A percentile compares a stretch with the other conserved stretches of the same genome.
Conservation (phyloP, 64 coral and sea anemone genomes). For the Montipora sp. region DNA sequence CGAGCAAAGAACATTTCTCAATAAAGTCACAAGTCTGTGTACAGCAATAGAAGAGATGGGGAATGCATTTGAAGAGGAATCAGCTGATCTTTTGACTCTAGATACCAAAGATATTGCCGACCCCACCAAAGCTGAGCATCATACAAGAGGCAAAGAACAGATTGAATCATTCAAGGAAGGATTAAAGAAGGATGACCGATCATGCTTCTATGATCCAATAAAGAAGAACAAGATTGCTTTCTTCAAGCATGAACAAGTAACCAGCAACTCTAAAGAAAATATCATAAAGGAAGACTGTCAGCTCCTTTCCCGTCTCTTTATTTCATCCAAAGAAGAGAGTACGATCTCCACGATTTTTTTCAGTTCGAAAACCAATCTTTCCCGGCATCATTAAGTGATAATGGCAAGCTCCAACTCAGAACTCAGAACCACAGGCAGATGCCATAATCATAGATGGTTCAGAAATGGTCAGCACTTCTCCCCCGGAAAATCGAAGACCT, state of each 20-base stretch:
- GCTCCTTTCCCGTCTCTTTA: conserved; percentile 50
- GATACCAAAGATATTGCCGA: conserved; percentile 73
- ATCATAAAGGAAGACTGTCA: conserved; percentile 67
- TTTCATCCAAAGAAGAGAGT: conserved; percentile 62
- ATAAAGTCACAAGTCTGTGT: conserved; percentile 34
- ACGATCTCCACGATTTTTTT: conserved; percentile 70
- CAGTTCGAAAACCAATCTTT: conserved; percentile 69
- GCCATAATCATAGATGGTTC: conserved; percentile 76
- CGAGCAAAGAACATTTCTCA: conserved; percentile 48
- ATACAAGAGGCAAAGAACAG: conserved; percentile 19
- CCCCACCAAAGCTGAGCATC: conserved; percentile 58
- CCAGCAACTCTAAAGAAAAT: conserved; percentile 48
- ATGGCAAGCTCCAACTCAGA: conserved; percentile 53
- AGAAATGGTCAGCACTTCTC: too few relatives aligned
- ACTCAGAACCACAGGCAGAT: conserved; percentile 52
- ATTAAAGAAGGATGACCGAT: conserved; percentile 49
- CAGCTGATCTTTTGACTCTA: conserved; percentile 47
- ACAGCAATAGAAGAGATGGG: conserved; percentile 65
- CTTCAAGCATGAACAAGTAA: conserved; percentile 60
- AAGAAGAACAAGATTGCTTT: conserved; percentile 43
- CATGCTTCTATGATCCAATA: conserved; percentile 68
- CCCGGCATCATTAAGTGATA: conserved; percentile 60
- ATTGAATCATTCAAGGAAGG: not conserved
- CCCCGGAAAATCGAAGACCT: conserved; percentile 57
- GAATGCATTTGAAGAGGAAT: conserved; percentile 65